Percentiles rank a stretch among this genome's conserved stretches.
Evolutionary conservation across 2,888 invertebrate genomes (phyloP).

Genomic region (Thera obeliscata): DNA sequence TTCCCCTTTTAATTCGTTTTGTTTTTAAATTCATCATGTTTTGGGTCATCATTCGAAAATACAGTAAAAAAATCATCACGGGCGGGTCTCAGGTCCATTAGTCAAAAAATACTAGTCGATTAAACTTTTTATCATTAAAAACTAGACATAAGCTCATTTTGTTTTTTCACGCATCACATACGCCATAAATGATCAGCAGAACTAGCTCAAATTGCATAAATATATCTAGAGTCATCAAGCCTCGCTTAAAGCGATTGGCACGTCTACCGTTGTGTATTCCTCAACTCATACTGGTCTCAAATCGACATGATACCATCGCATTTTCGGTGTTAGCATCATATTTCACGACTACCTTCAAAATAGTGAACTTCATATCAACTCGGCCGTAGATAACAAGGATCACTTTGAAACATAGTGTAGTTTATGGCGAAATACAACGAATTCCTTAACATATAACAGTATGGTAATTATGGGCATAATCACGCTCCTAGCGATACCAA

Average conservation of each 20-base stretch:
- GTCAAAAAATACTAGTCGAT: background rate
- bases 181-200: background rate
- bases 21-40: background rate
- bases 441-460: constrained; percentile 77
- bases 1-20: background rate
- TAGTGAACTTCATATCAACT: too few relatives aligned
- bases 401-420: too few relatives aligned
- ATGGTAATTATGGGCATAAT: constrained; percentile 97
- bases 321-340: too few relatives aligned
- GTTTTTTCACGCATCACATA: background rate
- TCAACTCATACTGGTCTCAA: background rate
- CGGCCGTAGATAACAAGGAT: too few relatives aligned
- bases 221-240: too few relatives aligned
- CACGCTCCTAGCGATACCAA: constrained; percentile 96
- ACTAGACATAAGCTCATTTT: background rate
- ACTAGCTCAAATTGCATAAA: background rate
- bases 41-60: background rate
- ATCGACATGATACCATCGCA: background rate
- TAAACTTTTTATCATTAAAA: background rate
- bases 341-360: too few relatives aligned
- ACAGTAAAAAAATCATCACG: background rate
- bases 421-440: background rate
- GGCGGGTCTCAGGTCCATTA: constrained; percentile 1
- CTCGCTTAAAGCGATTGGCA: background rate
- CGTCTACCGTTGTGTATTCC: background rate